Base-by-base conservation (phyloP, 2,113 vertebrate genomes). In the Puntigrus tetrazona region DNA sequence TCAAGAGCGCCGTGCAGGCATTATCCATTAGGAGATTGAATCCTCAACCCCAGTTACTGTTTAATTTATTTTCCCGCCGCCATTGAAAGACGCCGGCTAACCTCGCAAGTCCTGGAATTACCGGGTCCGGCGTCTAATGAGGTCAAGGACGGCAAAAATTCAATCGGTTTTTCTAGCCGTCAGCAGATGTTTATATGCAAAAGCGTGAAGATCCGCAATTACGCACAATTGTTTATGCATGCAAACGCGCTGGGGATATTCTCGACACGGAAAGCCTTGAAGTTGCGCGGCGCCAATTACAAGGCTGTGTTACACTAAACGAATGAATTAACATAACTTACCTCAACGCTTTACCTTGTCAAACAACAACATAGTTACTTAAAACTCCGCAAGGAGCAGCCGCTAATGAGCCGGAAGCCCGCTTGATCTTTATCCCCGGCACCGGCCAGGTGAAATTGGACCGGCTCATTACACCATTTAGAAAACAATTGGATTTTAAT, bases 401-500 rank as follows among this genome's bases (percentile, higher is more conserved):
- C 4, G 78, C 43, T 22, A 72, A 55, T 63, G 43, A 57, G 31
- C 22, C 25, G 1, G 16, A 72, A 63, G 50, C 34, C 55, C 9
- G 18, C 27, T 82, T n/a, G 47, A 47, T 34, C 72, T 65, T 47
- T 27, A 65, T 52, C 47, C 9, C 43, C 0, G 0, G 25, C 25
- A 3, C 72, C 1, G 45, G 29, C 43, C 13, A 47, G 78, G 79
- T 77, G 85, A 83, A 69, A 61, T 86, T 78, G 52, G 34, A 45
- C 22, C 52, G 14, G 29, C 38, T 86, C 34, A 50, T 81, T 84
- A 84, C 72, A 63, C 50, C 78, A 69, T 38, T 87, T 81, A 41
- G 70, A 52, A 85, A 67, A 43, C 86, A 81, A 86, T 90, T 52
- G 74, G 52, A 83, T 84, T 85, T 86, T 81, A 78, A 78, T 88